Base-by-base conservation (phyloP, 2,113 vertebrate genomes). In the Sylvia atricapilla region DNA sequence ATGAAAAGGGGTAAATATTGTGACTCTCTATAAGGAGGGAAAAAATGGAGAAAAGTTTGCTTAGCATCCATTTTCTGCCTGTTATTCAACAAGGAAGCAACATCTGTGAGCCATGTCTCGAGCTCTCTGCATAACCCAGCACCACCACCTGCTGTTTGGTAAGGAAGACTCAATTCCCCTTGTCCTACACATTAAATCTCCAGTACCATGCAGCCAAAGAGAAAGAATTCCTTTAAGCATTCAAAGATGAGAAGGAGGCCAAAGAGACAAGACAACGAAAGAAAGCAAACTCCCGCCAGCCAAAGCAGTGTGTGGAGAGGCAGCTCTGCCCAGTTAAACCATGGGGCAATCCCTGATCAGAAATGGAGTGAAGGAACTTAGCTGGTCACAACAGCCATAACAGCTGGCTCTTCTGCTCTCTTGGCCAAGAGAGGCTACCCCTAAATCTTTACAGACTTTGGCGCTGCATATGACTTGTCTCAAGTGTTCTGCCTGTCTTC, bases 71-170 rank as follows among this genome's bases (percentile, higher is more conserved):
- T 86, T 94, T 90, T 46, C 79, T 9, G 28, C 12, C 72, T 46
- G 49, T 76, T 95, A 72, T 43, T 84, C 72, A 88, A 50, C 44
- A 44, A 16, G 0, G 1, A 72, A 75, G 50, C 39, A 84, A 67
- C 49, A 79, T 87, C 70, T 90, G 78, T 4, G n/a, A 93, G 83
- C 90, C 73, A 86, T 84, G 84, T 83, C 59, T 74, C 5, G 19
- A 83, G 90, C 0, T 2, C 28, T 70, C 49, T 90, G 52, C 11
- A 6, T 68, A 92, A 96, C 94, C 55, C 97, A 96, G 95, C 70
- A 98, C 83, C 35, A 93, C 96, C 97, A 97, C 94, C 97, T 98
- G 93, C 95, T 98, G 97, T 97, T 93, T 41, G 67, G 82, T 78
- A 97, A 72, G 82, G 91, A 95, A 96, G 95, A 56, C 84, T 96